Evolutionary conservation across 92 coral and sea anemone species (phyloP), one percentile per base, ranked within the genome.

Genomic region (Porites cylindrica): DNA sequence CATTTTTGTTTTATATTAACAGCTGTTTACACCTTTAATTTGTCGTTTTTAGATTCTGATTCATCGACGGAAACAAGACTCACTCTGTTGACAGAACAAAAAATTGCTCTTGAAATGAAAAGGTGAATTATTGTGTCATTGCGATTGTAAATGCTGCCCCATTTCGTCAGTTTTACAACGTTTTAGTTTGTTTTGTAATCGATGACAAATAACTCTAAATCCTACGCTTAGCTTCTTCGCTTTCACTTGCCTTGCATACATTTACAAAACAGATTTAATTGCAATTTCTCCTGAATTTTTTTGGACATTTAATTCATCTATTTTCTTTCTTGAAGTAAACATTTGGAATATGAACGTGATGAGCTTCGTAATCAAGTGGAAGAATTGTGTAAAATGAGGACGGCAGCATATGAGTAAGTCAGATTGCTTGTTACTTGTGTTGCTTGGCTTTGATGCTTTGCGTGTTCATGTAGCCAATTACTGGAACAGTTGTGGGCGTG

Each of bases 281-380:
- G 47, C 47, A 38, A 38, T 38, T 4, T 38, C 32, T 29, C 32
- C 32, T 78, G 4, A 66, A 50, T 17, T 73, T 7, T 83, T 56
- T 23, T 77, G 16, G 58, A 59, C 1, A 10, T 84, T 19, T 54
- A 51, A n/a, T 68, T 8, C 26, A 51, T 73, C 3, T 11, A 14
- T 26, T 88, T 52, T n/a, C 32, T 4, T 16, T 56, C 29, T 75
- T 26, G 64, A 82, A 94, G 97, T 72, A 94, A 91, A 54, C 83
- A 94, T 85, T 73, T 94, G 86, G 97, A 94, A 75, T 94, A 76
- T 87, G 97, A 94, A 78, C 93, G 94, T 18, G 92, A 94, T 51
- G 97, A 94, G 59, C 93, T 94, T 62, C 84, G 97, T 19, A 89
- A 80, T 82, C 97, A 94, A 76, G 89, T 94, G 18, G 93, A 94